Percentiles rank a stretch among this genome's conserved stretches.
Conservation (phyloP, 2,113 vertebrate species). For the Oncorhynchus clarkii region DNA sequence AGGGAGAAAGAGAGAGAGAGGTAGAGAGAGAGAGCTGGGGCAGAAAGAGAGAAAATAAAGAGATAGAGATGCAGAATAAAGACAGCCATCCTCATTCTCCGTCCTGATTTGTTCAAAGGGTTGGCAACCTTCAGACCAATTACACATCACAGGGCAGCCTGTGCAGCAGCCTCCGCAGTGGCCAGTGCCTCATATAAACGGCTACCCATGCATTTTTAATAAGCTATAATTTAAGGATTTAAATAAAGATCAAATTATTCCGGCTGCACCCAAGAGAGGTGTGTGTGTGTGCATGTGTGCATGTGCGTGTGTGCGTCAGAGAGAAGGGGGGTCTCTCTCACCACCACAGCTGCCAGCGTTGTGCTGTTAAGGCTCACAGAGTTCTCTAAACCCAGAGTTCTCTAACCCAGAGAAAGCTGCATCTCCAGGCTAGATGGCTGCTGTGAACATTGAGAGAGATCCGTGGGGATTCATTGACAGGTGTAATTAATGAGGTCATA, state of each 20-base stretch:
- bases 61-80: constrained; percentile 52
- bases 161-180: constrained; percentile 47
- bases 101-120: constrained; percentile 74
- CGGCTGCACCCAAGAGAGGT: constrained; percentile 55
- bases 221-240: constrained; percentile 76
- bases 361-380: background rate
- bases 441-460: constrained; percentile 69
- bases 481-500: constrained; percentile 78
- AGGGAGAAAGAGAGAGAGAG: background rate
- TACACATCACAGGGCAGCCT: constrained; percentile 73
- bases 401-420: constrained; percentile 1
- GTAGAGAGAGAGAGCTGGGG: no score
- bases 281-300: background rate
- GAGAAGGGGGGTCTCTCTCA: background rate
- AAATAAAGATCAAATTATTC: constrained; percentile 77
- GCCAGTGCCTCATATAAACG: constrained; percentile 67
- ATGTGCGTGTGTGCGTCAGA: background rate
- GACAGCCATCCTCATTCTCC: constrained; percentile 64
- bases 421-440: background rate
- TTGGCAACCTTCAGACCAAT: constrained; percentile 75
- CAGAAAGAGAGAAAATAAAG: background rate
- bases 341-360: constrained; percentile 1
- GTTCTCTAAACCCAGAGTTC: background rate
- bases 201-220: constrained; percentile 73
- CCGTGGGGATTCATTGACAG: constrained; percentile 73